Evolutionary conservation across 2,888 invertebrate species (phyloP), one percentile per base, ranked within the genome.

Genomic region (Drosophila melanosoma): DNA sequence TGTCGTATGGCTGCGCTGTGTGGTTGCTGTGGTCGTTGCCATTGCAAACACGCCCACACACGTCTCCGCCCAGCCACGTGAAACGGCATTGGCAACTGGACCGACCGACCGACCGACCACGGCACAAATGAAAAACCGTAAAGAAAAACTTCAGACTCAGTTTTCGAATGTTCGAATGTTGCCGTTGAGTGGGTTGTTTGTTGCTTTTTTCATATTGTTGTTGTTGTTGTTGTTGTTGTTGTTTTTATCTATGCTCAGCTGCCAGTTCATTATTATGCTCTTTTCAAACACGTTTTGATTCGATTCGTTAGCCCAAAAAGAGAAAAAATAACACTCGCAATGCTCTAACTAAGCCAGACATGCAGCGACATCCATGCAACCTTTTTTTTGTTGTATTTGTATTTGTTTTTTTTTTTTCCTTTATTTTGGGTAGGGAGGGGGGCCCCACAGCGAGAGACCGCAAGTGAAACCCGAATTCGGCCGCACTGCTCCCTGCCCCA

Each of bases 261-360:
- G 74, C 42, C 65, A 78, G 81, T 83, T 81, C 74, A 87, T 87
- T 85, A 84, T 84, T 81, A 83, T 77, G 82, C 83, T 77, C 78
- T 74, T 77, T 82, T 87, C 82, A 71, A 87, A 87, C 82, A 84
- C 79, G 76, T 84, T 87, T 76, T 68, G 69, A 73, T 84, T 73
- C 82, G 73, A 78, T 83, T 78, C 78, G 84, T 74, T 83, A 69
- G 75, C 73, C 66, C 1, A 51, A n/a, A 23, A 20, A 29, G 11
- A 4, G 45, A 26, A 17, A 17, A 35, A 5, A 38, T 26, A 15
- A 38, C 26, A 42, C 58, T 57, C 64, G 60, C 66, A 78, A 69
- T 80, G 82, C 80, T 74, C 79, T 78, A 82, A 82, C 80, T 81
- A 80, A 56, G 67, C 53, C 64, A 45, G 64, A 59, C 63, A 54